Conservation (phyloP, 2,113 vertebrate genomes). For the Uria lomvia region DNA sequence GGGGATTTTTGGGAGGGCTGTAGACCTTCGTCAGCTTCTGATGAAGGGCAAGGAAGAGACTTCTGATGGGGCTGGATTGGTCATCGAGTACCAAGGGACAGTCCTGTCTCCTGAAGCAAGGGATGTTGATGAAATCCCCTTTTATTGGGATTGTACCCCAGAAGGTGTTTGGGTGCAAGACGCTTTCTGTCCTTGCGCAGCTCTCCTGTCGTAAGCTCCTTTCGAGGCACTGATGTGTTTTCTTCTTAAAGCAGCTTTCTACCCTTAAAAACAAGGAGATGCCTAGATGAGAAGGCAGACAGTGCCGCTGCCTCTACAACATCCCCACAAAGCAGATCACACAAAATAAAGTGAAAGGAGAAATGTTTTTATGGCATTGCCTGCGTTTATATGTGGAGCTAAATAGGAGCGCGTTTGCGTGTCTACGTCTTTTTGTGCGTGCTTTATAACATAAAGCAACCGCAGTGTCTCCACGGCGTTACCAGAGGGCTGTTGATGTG, state of each 20-base stretch:
- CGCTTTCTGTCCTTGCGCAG: background rate
- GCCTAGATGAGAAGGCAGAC: background rate
- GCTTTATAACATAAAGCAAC: background rate
- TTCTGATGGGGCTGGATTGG: background rate
- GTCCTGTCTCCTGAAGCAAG: background rate
- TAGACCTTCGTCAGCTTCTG: background rate
- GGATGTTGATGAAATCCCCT: background rate
- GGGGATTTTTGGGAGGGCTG: background rate
- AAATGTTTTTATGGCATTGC: background rate
- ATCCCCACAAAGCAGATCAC: conserved; percentile 5
- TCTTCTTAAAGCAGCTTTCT: background rate
- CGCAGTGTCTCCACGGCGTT: accelerated
- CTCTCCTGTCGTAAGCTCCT: background rate
- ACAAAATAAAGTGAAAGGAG: background rate
- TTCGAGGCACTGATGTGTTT: background rate
- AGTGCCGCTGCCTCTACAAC: background rate
- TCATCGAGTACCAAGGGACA: background rate
- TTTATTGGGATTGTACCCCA: background rate
- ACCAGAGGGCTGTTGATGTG: background rate
- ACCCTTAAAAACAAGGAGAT: background rate
- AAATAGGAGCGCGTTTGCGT: background rate
- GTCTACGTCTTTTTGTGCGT: background rate
- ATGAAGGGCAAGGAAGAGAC: background rate
- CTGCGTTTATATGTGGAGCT: background rate
- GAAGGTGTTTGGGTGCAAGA: background rate